Percentiles rank a stretch among this genome's conserved stretches.
Evolutionary conservation across 2,797 vertebrate species (phyloP).

Genomic region (Artibeus jamaicensis): DNA sequence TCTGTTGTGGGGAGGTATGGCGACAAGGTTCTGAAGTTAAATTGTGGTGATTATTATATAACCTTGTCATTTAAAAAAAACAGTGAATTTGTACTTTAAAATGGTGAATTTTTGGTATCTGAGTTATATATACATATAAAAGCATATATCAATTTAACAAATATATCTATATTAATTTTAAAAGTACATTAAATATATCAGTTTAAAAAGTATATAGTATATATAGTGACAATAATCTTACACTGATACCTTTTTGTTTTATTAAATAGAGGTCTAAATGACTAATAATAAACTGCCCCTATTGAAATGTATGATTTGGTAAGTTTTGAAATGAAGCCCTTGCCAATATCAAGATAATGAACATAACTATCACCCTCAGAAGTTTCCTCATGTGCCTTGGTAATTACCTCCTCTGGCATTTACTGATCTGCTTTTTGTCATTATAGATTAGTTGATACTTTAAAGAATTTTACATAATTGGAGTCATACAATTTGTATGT

Average conservation of each 20-base stretch:
- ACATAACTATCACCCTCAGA: not conserved
- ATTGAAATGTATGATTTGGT: not conserved
- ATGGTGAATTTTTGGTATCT: not conserved
- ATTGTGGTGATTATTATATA: not conserved
- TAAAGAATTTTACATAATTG: not conserved
- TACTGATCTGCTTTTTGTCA: conserved; percentile 3
- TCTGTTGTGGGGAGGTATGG: not conserved
- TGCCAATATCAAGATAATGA: not conserved
- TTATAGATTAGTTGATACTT: not conserved
- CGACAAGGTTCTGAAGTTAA: not conserved
- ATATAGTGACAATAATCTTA: not conserved
- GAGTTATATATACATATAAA: not conserved
- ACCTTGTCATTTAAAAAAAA: not conserved
- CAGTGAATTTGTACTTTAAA: not conserved
- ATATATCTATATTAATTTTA: too few species aligned
- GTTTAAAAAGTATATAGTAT: not conserved
- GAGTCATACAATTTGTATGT: not conserved
- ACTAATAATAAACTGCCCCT: not conserved
- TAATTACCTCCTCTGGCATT: not conserved
- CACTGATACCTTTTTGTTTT: not conserved
- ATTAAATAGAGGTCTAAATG: not conserved
- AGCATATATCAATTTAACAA: too few species aligned
- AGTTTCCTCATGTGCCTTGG: not conserved
- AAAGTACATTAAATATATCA: too few species aligned
- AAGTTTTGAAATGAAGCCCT: not conserved